Base-by-base conservation (phyloP, 2,888 invertebrate species). In the Elmis aenea region DNA sequence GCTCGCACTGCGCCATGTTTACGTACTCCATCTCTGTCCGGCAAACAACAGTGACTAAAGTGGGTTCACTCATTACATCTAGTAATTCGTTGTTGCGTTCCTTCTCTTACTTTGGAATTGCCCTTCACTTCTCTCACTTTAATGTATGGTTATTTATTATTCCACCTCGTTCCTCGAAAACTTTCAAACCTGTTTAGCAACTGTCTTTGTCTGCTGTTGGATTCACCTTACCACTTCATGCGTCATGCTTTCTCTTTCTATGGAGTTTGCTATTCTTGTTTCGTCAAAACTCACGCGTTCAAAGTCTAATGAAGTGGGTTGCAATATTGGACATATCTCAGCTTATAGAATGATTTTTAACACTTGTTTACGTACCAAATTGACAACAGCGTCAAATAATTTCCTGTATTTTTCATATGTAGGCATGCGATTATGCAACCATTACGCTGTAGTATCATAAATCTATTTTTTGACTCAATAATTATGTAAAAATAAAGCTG, bases 1-100 rank as follows among this genome's bases (percentile, higher is more conserved):
- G 65, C 65, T 66, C 61, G 59, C 61, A 59, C 62, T 66, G 63
- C 67, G 67, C 67, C 68, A 68, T 68, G 67, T 66, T 67, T 68
- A 66, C 64, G 64, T 57, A 54, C 52, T 59, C 53, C 51, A 51
- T 62, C 62, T 62, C 59, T 57, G 55, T 64, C 52, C 46, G 54
- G 48, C 61, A 48, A 41, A 50, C 46, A n/a, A 49, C 48, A 49
- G 42, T 55, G 56, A 55, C 52, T 55, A 54, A 53, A 38, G 44
- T 37, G 40, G 30, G 35, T 51, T 48, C 51, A 46, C 51, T 49
- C 38, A 58, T 55, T 57, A 59, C 60, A 62, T 60, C 64, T 40
- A 62, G 64, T 61, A 64, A 62, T 62, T 63, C 60, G 61, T 57
- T 54, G 50, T 48, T 52, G 41, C 42, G 31, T 58, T 56, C 59